phyloP scores from a whole-genome alignment of 2,797 vertebrate genomes.

The Allobates femoralis region DNA sequence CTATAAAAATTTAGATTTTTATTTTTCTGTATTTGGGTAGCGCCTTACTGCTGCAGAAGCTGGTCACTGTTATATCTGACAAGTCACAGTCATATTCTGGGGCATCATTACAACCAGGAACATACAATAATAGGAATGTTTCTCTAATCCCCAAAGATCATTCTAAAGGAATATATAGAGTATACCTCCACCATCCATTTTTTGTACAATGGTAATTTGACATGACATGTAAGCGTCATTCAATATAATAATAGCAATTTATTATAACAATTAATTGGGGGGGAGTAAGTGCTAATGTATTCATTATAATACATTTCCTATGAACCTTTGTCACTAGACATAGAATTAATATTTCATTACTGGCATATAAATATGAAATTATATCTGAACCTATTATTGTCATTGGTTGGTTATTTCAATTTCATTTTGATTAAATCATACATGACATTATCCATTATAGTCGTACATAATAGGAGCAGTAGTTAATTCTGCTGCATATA shows the following conservation, averaged over 20 bases:
- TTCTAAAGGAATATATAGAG: too few species aligned
- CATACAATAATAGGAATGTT: too few species aligned
- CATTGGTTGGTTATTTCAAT: slow-evolving; percentile 69
- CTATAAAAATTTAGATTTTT: too few species aligned
- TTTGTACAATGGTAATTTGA: background rate
- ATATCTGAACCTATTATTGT: slow-evolving; percentile 65
- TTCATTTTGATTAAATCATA: slow-evolving; percentile 66
- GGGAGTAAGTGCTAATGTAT: background rate
- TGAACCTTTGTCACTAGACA: background rate
- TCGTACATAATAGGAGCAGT: slow-evolving; percentile 54
- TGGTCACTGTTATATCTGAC: too few species aligned
- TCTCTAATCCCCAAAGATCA: too few species aligned
- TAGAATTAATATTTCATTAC: slow-evolving; percentile 31
- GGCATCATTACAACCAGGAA: too few species aligned
- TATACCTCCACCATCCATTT: background rate
- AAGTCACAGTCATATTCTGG: too few species aligned
- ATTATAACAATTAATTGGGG: background rate
- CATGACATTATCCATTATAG: slow-evolving; percentile 57
- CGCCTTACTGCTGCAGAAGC: too few species aligned
- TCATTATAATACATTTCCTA: background rate
- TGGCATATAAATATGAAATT: slow-evolving; percentile 61
- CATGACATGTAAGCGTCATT: background rate
- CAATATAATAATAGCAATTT: background rate
- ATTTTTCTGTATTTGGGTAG: too few species aligned
- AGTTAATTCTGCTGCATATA: background rate